Percentiles rank a stretch among this genome's conserved stretches.
These are phyloP conservation scores for Scyliorhinus canicula DNA, from an alignment of 2,797 vertebrate species.

Conservation along the genomic window DNA sequence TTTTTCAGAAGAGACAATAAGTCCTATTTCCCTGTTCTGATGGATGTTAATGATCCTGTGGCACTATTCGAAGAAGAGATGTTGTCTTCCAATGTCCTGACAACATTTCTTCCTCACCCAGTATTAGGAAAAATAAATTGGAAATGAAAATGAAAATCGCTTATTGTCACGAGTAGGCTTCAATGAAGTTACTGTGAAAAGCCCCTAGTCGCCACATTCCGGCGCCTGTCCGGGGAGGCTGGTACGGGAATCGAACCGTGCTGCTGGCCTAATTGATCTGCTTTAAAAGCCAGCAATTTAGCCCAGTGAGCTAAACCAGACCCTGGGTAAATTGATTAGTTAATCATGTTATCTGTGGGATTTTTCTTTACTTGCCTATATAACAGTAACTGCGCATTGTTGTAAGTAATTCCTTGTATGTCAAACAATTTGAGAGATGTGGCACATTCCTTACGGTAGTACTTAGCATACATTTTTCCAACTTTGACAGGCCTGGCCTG, in stretches of 20 bases:
- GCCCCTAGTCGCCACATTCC: too few relatives aligned
- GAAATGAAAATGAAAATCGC: too few relatives aligned
- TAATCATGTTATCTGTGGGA: neutral
- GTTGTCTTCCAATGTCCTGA: neutral
- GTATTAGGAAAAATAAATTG: neutral
- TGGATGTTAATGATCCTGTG: neutral
- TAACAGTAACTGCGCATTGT: neutral
- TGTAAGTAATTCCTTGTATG: neutral
- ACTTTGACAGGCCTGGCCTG: neutral
- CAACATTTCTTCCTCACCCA: conserved; percentile 12
- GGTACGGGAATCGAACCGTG: too few relatives aligned
- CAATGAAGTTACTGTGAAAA: too few relatives aligned
- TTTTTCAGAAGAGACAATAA: neutral
- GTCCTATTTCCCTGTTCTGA: neutral
- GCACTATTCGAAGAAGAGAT: neutral
- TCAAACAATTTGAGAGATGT: neutral
- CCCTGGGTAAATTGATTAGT: too few relatives aligned
- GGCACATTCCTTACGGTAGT: neutral
- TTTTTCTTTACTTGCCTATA: neutral
- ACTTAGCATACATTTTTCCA: neutral
- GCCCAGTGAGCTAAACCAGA: too few relatives aligned
- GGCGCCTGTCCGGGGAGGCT: too few relatives aligned
- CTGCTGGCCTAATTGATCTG: too few relatives aligned
- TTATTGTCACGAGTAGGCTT: too few relatives aligned
- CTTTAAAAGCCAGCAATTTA: too few relatives aligned